These are phyloP conservation scores for Burhinus oedicnemus DNA, from an alignment of 2,113 vertebrate species.

Conservation along the genomic window DNA sequence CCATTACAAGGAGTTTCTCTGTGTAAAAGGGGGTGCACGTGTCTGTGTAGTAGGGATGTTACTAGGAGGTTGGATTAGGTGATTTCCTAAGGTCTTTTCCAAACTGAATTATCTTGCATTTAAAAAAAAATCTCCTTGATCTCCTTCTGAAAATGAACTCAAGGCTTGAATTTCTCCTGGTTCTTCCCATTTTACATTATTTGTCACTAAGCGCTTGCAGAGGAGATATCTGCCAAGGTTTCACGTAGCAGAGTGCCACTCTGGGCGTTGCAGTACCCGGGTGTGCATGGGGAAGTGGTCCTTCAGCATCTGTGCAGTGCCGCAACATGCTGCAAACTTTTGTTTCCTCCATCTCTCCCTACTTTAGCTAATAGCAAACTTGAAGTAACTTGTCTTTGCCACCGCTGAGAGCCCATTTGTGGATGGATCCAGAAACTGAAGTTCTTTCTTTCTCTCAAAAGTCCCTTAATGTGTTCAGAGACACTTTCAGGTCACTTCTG, in stretches of 20 bases:
- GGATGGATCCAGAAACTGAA: background rate
- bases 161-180: background rate
- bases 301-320: background rate
- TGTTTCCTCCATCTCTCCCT: background rate
- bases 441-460: background rate
- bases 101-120: background rate
- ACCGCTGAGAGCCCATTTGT: background rate
- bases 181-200: background rate
- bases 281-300: background rate
- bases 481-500: background rate
- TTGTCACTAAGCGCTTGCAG: background rate
- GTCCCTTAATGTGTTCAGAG: background rate
- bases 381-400: background rate
- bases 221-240: background rate
- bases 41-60: background rate
- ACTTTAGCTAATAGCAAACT: background rate
- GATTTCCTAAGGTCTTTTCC: background rate
- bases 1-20: background rate
- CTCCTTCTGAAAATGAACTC: background rate
- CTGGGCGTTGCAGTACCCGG: background rate
- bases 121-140: background rate
- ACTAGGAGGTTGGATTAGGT: background rate
- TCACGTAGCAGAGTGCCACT: background rate
- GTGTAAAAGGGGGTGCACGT: background rate
- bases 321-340: background rate